Evolutionary conservation across 2,888 invertebrate species (phyloP).

Genomic region (Eledone cirrhosa): DNA sequence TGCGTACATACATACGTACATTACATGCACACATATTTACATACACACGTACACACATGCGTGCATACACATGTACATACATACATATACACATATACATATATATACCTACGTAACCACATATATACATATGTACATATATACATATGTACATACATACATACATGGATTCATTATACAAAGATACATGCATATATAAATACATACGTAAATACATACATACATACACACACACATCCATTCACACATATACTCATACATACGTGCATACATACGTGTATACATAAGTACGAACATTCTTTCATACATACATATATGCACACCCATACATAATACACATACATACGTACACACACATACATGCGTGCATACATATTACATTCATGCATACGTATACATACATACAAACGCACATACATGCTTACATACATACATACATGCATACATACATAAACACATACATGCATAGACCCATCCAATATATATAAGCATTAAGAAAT

Average conservation of each 20-base stretch:
- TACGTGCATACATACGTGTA: too few relatives aligned
- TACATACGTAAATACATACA: background rate
- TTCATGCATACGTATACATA: background rate
- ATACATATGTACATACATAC: background rate
- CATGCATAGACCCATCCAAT: background rate
- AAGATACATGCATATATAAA: background rate
- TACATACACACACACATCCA: background rate
- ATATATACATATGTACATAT: background rate
- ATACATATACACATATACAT: background rate
- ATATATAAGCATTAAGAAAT: too few relatives aligned
- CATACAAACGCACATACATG: background rate
- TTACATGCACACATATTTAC: too few relatives aligned
- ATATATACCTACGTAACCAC: background rate
- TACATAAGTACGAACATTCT: too few relatives aligned
- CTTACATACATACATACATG: background rate
- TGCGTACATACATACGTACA: too few relatives aligned
- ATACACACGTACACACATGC: too few relatives aligned
- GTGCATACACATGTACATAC: too few relatives aligned
- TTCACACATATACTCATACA: background rate
- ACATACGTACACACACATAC: too few relatives aligned
- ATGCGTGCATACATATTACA: too few relatives aligned
- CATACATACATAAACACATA: background rate
- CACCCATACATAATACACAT: too few relatives aligned
- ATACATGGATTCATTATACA: background rate
- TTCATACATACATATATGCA: background rate